Evolutionary conservation across 2,113 vertebrate genomes (phyloP), one percentile per base, ranked within the genome.

Genomic region (Gasterosteus nipponicus): DNA sequence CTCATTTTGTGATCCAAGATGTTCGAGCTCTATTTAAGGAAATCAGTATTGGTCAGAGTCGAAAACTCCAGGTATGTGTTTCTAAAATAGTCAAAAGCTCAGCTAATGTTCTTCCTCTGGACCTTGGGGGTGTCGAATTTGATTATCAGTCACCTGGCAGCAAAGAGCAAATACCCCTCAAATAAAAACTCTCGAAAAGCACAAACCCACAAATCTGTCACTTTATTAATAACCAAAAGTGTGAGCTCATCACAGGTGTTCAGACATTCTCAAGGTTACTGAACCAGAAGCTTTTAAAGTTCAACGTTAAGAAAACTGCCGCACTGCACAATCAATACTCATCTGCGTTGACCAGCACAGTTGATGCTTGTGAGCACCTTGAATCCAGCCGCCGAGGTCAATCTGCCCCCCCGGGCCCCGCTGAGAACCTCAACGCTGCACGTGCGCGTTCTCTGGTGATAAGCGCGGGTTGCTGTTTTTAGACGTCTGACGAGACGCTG

Each of bases 401-500:
- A 14, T 57, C 11, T 12, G 10, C 7, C 53, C 12, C 14, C 26
- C 12, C 16, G 14, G 16, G 63, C 3, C n/a, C 54, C 19, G 47
- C 51, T 64, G 46, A 44, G 53, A 49, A 56, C 69, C 2, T 54
- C 31, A 26, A 33, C 42, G 38, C 11, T 46, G 46, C 65, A 49
- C 51, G 19, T 19, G 66, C 7, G 58, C n/a, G 42, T 46, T 86
- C 26, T 29, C 22, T 54, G 44, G 31, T 10, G 42, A 57, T 71
- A 15, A 58, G 31, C 44, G 12, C 8, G 0, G 16, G 53, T 26
- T 78, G 74, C 85, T 89, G 66, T 91, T 90, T 92, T 90, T 90
- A 91, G 88, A 83, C 42, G 39, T 68, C 44, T 84, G 69, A 72
- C 68, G 80, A 81, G 68, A 26, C 10, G n/a, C 72, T 91, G 91